A percentile compares a stretch with the other conserved stretches of the same genome.
Evolutionary conservation across 1,140 invertebrate genomes (phyloP).

Genomic region (Platyscapa corneri): DNA sequence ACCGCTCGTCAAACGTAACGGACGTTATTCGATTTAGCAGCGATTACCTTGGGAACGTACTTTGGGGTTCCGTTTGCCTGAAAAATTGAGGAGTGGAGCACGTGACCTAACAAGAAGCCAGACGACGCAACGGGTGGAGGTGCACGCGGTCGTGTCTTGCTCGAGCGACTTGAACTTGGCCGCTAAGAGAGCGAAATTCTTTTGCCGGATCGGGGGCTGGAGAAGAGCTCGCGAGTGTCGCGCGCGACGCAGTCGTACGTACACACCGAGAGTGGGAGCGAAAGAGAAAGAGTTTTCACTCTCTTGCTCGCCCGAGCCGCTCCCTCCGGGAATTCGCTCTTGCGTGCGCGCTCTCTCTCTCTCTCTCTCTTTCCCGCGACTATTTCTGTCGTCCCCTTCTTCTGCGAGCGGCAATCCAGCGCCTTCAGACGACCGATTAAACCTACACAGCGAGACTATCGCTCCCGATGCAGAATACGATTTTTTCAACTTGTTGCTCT

Average conservation of each 20-base stretch:
- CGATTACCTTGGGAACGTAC: background rate
- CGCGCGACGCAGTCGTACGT: background rate
- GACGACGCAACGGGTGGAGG: background rate
- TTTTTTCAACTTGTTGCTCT: constrained; percentile 38
- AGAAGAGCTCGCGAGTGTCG: constrained; percentile 60
- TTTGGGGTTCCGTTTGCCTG: background rate
- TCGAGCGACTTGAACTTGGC: constrained; percentile 71
- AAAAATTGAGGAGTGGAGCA: background rate
- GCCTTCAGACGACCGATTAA: background rate
- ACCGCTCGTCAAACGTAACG: background rate
- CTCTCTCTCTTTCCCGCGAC: constrained; percentile 52
- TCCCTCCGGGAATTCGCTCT: background rate
- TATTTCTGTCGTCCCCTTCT: constrained; percentile 70
- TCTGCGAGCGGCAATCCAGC: constrained; percentile 58
- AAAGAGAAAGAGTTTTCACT: constrained; percentile 62
- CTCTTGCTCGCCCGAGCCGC: constrained; percentile 15
- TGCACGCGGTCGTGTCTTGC: constrained; percentile 15
- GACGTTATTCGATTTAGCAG: background rate
- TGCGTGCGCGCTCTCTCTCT: background rate
- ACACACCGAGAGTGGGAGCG: too few species aligned
- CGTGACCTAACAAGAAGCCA: background rate
- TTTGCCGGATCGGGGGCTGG: constrained; percentile 60
- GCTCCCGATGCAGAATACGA: constrained; percentile 48
- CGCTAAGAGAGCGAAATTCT: constrained; percentile 68
- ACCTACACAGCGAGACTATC: background rate